Evolutionary conservation across 2,113 vertebrate species (phyloP).

Genomic region (Callospermophilus lateralis): DNA sequence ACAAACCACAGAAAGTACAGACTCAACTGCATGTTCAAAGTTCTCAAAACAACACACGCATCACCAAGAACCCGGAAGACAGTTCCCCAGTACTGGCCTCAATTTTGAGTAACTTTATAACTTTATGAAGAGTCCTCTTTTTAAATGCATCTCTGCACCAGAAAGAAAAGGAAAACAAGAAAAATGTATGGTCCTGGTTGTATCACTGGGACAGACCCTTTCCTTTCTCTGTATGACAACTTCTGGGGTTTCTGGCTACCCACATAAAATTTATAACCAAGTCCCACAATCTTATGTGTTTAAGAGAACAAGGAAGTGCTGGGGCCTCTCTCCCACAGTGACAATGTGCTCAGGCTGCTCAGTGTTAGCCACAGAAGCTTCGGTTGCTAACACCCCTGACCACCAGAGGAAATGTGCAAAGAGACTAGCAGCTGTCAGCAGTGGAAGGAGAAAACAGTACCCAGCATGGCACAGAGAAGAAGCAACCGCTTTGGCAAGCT

Average conservation of each 20-base stretch:
- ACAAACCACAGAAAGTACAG: slow-evolving; percentile 43
- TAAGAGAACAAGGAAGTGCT: slow-evolving; percentile 60
- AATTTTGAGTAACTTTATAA: not conserved
- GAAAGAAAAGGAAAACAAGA: not conserved
- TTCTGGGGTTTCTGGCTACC: not conserved
- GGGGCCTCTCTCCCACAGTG: not conserved
- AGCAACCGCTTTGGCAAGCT: not conserved
- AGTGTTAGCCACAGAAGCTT: not conserved
- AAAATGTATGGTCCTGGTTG: not conserved
- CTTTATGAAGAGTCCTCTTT: not conserved
- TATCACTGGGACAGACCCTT: not conserved
- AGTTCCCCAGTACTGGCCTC: not conserved
- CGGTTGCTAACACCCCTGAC: slow-evolving; percentile 12
- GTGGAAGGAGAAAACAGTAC: not conserved
- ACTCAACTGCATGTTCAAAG: not conserved
- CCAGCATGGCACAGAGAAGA: not conserved
- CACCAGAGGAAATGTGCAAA: slow-evolving; percentile 53
- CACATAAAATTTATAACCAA: slow-evolving; percentile 10
- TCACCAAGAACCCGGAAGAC: not conserved
- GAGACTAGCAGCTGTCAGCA: not conserved
- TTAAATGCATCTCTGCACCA: not conserved
- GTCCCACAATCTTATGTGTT: not conserved
- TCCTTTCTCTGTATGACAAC: not conserved
- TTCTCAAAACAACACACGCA: slow-evolving; percentile 40
- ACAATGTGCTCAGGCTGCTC: not conserved